These are phyloP conservation scores for Tachysurus vachellii DNA, from an alignment of 2,113 vertebrate genomes.

Conservation along the genomic window DNA sequence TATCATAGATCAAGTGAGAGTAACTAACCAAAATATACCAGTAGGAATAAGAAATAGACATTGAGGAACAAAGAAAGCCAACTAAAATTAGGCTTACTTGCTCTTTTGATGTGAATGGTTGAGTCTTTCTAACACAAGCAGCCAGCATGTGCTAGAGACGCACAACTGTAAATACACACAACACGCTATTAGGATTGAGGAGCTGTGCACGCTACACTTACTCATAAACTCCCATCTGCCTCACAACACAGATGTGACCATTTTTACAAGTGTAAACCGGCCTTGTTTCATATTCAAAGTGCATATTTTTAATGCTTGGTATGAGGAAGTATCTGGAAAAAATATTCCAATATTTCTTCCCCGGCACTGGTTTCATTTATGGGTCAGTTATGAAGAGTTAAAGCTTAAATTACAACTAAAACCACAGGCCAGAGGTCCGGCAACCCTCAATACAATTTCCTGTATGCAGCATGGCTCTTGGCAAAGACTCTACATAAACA, in stretches of 20 bases:
- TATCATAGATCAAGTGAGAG: neutral
- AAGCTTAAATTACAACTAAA: slow-evolving; percentile 6
- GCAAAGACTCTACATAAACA: slow-evolving; percentile 30
- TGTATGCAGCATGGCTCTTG: slow-evolving; percentile 27
- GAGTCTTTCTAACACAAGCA: neutral
- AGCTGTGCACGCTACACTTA: neutral
- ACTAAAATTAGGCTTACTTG: neutral
- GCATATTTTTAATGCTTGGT: neutral
- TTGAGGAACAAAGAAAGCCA: neutral
- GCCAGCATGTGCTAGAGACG: neutral
- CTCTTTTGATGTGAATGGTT: neutral
- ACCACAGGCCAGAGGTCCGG: slow-evolving; percentile 24
- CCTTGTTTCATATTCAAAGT: neutral
- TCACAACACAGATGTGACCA: neutral
- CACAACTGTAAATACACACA: neutral
- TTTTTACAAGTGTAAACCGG: neutral
- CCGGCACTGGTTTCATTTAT: neutral
- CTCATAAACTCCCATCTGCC: neutral
- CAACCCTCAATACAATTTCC: slow-evolving; percentile 41
- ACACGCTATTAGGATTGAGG: neutral
- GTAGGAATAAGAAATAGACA: neutral
- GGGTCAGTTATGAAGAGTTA: neutral
- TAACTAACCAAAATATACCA: neutral
- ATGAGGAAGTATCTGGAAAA: neutral
- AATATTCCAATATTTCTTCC: neutral